phyloP scores from a whole-genome alignment of 1,140 invertebrate genomes.

The Drosophila virilis region DNA sequence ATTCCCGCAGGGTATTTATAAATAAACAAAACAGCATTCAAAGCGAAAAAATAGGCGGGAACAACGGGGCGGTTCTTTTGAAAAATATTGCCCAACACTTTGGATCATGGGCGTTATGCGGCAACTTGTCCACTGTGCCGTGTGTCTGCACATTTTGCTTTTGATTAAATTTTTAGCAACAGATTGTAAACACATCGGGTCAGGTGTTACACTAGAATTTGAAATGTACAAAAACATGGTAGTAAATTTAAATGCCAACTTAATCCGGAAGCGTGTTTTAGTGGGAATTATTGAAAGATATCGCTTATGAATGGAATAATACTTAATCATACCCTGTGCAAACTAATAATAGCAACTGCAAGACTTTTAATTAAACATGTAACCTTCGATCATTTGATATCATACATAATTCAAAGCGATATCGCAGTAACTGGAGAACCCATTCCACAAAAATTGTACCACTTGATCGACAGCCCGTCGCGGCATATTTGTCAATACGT shows the following conservation, averaged over 20 bases:
- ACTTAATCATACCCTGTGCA: neutral
- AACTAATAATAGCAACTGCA: constrained; percentile 13
- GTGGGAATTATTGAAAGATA: neutral
- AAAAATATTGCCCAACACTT: constrained; percentile 46
- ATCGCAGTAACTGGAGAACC: constrained; percentile 37
- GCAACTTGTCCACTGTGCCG: constrained; percentile 20
- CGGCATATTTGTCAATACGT: constrained; percentile 60
- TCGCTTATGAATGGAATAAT: neutral
- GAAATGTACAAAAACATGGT: neutral
- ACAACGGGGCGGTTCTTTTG: constrained; percentile 16
- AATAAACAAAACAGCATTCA: constrained; percentile 32
- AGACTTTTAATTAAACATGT: constrained; percentile 9
- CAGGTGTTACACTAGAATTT: neutral
- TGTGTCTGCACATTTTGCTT: constrained; percentile 16
- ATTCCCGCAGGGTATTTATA: constrained; percentile 17
- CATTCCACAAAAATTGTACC: constrained; percentile 28
- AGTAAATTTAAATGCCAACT: neutral
- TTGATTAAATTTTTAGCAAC: constrained; percentile 36
- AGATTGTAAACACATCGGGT: constrained; percentile 20
- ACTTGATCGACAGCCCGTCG: constrained; percentile 37
- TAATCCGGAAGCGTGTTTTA: constrained; percentile 4
- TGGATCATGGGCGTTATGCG: constrained; percentile 24
- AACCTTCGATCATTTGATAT: constrained; percentile 53
- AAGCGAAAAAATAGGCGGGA: constrained; percentile 18
- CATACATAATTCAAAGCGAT: constrained; percentile 66